These are phyloP conservation scores for Spisula solida DNA, from an alignment of 2,888 invertebrate genomes.

Conservation along the genomic window DNA sequence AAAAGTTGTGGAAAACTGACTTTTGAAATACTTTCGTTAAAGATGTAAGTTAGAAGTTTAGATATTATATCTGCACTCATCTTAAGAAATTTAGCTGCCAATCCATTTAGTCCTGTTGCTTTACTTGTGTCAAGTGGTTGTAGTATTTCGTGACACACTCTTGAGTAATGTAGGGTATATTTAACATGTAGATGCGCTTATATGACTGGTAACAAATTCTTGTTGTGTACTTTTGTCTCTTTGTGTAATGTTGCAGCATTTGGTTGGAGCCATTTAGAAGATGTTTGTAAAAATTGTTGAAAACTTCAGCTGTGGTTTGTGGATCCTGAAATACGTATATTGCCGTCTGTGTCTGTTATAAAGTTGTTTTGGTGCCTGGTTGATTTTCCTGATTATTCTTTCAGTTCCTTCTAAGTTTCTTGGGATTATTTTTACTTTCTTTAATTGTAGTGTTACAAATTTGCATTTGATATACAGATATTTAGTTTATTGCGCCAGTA, in stretches of 20 bases:
- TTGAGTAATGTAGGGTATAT: too few relatives aligned
- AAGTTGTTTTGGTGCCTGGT: background rate
- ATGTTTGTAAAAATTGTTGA: background rate
- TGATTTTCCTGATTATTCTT: conserved; percentile 2
- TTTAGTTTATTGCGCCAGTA: too few relatives aligned
- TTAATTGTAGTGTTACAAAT: background rate
- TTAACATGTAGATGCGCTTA: background rate
- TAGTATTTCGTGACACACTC: background rate
- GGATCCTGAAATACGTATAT: conserved; percentile 16
- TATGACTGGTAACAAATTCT: background rate
- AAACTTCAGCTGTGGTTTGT: conserved; percentile 15
- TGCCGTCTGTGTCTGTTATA: background rate
- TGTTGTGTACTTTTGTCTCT: background rate
- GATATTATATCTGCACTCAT: conserved; percentile 12
- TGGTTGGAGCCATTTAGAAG: background rate
- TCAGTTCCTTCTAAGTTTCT: too few relatives aligned
- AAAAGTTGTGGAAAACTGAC: conserved; percentile 27
- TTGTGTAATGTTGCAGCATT: background rate
- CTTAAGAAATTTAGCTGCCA: conserved; percentile 24
- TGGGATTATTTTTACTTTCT: too few relatives aligned
- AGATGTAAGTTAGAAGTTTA: conserved; percentile 17
- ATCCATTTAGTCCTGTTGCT: conserved; percentile 33
- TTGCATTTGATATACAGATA: background rate
- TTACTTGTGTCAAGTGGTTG: background rate
- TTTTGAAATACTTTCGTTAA: conserved; percentile 31